phyloP scores from a whole-genome alignment of 2,797 vertebrate genomes.

The Pantherophis vulpinus region DNA sequence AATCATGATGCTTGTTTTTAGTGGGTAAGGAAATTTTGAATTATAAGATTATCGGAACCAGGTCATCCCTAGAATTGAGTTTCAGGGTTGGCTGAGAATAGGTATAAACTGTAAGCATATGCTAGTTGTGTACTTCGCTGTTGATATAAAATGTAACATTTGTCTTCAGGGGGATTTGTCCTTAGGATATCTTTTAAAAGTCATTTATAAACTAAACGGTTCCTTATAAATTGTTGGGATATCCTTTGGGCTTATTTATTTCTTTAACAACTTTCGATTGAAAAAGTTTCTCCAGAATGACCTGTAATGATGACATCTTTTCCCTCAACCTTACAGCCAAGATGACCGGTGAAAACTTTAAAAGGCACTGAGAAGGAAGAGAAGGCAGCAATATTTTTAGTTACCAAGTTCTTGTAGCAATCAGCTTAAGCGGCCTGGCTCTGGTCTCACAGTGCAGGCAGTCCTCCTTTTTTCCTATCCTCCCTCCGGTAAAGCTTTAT shows the following conservation, averaged over 20 bases:
- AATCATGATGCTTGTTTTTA: not conserved
- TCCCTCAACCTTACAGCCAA: not conserved
- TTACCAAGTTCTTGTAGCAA: not conserved
- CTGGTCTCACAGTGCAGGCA: not conserved
- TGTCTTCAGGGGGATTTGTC: not conserved
- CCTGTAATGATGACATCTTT: not conserved
- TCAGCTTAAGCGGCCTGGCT: not conserved
- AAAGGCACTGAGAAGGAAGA: not conserved
- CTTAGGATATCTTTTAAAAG: not conserved
- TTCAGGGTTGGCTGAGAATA: not conserved
- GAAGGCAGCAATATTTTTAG: not conserved
- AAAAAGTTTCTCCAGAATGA: not conserved
- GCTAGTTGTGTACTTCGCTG: not conserved
- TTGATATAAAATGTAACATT: not conserved
- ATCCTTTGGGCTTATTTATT: not conserved
- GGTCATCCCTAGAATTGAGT: not conserved
- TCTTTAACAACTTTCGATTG: not conserved
- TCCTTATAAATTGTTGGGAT: not conserved
- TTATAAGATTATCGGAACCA: not conserved
- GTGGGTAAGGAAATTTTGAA: not conserved
- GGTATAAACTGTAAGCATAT: not conserved
- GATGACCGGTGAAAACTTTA: not conserved
- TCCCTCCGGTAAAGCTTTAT: not conserved
- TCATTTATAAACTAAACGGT: not conserved
- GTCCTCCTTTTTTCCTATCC: not conserved